Evolutionary conservation across 2,888 invertebrate species (phyloP), one percentile per base, ranked within the genome.

Genomic region (Oxytorus armatus): DNA sequence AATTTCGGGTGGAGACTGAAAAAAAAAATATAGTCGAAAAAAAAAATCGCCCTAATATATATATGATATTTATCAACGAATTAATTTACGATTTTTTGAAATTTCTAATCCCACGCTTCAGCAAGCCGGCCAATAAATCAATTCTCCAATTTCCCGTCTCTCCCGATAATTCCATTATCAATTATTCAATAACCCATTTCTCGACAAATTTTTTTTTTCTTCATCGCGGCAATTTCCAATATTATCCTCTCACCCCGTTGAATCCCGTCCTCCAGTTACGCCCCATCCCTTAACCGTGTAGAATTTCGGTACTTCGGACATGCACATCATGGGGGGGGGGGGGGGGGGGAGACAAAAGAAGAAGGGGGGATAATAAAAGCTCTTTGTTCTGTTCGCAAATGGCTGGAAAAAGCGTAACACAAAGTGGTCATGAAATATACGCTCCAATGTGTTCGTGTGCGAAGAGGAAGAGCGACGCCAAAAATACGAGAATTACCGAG

Each of bases 401-500:
- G 61, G 14, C 61, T 25, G 25, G 5, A 29, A 29, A 29, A 61
- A 61, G n/a, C n/a, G n/a, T n/a, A 53, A 44, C 23, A 3, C 25
- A 8, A 42, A 25, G 61, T 61, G 25, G 61, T 61, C 39, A 44
- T 44, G 39, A 61, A n/a, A 42, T 23, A 8, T 42, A 5, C 23
- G 25, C 21, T 10, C 42, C 23, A 21, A 25, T 25, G 25, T 44
- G 21, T 59, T 39, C 59, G 11, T 5, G 39, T 21, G 14, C 23
- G 14, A 16, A 61, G 42, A 42, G 14, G 14, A 21, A 55, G 16
- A 42, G 42, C 7, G 23, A 39, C n/a, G 10, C 29, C 11, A 14
- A 75, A 68, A 61, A 68, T 68, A 21, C 21, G 25, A 7, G 39
- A 59, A 59, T 68, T 51, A 75, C 68, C n/a, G n/a, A n/a, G 42